Evolutionary conservation across 2,797 vertebrate genomes (phyloP).

Genomic region (Eleutherodactylus coqui): DNA sequence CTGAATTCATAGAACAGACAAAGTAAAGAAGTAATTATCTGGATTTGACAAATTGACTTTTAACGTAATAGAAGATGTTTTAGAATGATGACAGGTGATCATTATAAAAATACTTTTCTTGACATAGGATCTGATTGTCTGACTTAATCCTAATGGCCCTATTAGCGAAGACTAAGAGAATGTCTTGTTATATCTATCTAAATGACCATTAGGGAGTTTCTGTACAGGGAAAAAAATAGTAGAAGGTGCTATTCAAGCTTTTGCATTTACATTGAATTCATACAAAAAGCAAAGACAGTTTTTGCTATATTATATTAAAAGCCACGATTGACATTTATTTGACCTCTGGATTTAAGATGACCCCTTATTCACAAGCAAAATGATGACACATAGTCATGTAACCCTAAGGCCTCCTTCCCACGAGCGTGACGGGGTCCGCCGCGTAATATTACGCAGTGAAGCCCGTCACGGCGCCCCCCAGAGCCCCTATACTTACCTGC

Average conservation of each 20-base stretch:
- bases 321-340: not conserved
- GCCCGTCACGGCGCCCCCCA: no score
- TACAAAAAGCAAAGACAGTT: not conserved
- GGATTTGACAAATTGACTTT: constrained; percentile 46
- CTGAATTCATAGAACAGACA: constrained; percentile 15
- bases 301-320: not conserved
- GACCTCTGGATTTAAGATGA: not conserved
- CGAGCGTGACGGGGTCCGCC: no score
- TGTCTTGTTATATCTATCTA: not conserved
- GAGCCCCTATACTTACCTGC: no score
- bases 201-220: constrained; percentile 30
- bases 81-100: constrained; percentile 48
- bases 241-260: not conserved
- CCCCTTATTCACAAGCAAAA: not conserved
- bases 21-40: constrained; percentile 45
- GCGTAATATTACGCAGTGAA: no score
- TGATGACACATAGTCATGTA: no score
- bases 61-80: constrained; percentile 13
- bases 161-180: constrained; percentile 11
- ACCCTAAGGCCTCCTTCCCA: no score
- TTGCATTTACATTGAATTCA: not conserved
- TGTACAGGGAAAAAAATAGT: not conserved
- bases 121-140: constrained; percentile 39
- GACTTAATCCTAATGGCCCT: constrained; percentile 35
- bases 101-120: constrained; percentile 45